Evolutionary conservation across 2,113 vertebrate species (phyloP).

Genomic region (Nannospalax galili): DNA sequence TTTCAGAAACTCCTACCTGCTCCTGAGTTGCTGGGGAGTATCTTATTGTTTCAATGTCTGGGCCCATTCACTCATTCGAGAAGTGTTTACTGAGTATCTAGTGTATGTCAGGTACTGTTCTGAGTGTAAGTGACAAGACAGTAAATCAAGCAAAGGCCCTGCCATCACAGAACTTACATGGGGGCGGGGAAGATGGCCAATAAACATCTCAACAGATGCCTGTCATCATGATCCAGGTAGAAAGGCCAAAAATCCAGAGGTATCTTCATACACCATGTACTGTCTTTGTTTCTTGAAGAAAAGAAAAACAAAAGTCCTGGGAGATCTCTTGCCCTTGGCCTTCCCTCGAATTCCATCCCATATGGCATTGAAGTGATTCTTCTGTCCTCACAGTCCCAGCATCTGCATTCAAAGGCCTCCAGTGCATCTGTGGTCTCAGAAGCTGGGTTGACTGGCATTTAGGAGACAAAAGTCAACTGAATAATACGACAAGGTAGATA

Average conservation of each 20-base stretch:
- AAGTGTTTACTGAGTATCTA: not conserved
- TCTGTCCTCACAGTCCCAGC: not conserved
- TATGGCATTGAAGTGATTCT: not conserved
- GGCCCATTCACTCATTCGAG: not conserved
- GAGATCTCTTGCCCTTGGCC: not conserved
- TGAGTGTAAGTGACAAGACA: not conserved
- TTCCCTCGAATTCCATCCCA: constrained; percentile 19
- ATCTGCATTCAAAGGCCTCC: not conserved
- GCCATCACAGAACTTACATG: not conserved
- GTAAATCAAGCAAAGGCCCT: not conserved
- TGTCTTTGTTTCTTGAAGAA: not conserved
- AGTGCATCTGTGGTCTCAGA: not conserved
- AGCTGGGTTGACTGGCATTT: not conserved
- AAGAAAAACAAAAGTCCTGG: not conserved
- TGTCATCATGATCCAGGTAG: not conserved
- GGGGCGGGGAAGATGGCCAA: not conserved
- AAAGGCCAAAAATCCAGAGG: not conserved
- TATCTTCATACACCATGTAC: not conserved
- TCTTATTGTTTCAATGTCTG: not conserved
- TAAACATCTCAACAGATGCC: not conserved
- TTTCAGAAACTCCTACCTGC: not conserved
- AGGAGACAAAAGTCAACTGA: not conserved
- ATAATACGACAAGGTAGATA: not conserved
- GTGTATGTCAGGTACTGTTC: not conserved
- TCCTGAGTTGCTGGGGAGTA: not conserved